A percentile compares a stretch with the other conserved stretches of the same genome.
phyloP scores from a whole-genome alignment of 2,797 vertebrate genomes.

The Neopelma chrysocephalum region DNA sequence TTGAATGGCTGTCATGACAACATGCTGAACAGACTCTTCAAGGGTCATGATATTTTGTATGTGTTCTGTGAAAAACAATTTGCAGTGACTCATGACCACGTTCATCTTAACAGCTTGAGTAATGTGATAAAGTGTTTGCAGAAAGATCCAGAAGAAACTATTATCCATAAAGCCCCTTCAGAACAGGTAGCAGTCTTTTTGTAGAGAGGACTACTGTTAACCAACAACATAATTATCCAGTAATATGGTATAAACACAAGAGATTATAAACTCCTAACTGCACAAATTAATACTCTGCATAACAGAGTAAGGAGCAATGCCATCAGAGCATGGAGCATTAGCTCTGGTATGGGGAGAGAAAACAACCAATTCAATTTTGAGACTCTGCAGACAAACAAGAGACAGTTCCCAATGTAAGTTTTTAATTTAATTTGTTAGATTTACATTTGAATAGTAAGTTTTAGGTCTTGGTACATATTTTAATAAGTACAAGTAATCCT shows the following conservation, averaged over 20 bases:
- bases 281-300: neutral
- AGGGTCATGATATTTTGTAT: constrained; percentile 99
- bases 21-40: constrained; percentile 97
- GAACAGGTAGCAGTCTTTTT: neutral
- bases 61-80: constrained; percentile 81
- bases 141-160: neutral
- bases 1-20: constrained; percentile 98
- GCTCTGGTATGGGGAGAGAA: neutral
- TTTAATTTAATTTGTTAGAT: neutral
- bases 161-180: neutral
- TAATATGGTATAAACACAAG: neutral
- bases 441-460: neutral
- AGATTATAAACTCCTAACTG: neutral
- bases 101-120: neutral
- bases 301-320: neutral
- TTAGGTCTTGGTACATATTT: neutral
- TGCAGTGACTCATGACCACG: neutral
- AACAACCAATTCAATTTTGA: neutral
- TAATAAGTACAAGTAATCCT: neutral
- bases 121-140: neutral
- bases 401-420: neutral
- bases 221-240: neutral
- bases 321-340: neutral
- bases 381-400: neutral
- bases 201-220: neutral